A percentile compares a stretch with the other conserved stretches of the same genome.
phyloP scores from a whole-genome alignment of 2,113 vertebrate species.

The Chlamydotis undulata region DNA sequence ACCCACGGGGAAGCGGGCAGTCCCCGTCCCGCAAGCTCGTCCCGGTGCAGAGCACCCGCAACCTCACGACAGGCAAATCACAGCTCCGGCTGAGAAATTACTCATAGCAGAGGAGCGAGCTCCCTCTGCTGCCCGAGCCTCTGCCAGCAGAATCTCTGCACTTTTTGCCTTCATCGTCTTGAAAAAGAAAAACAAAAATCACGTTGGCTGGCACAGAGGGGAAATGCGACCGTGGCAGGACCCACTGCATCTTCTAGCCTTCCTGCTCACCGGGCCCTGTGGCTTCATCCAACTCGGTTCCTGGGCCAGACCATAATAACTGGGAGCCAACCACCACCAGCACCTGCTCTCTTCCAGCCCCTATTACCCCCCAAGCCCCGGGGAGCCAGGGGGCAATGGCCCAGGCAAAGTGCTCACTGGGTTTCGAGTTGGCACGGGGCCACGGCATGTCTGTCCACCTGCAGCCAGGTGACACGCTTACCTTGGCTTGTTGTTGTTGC shows the following conservation, averaged over 20 bases:
- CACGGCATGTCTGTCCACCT: accelerated
- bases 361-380: background rate
- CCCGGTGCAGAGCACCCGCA: background rate
- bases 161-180: background rate
- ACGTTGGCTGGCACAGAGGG: accelerated
- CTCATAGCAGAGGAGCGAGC: background rate
- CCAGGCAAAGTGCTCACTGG: accelerated
- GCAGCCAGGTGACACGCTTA: background rate
- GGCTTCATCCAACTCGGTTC: background rate
- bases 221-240: accelerated
- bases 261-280: background rate
- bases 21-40: accelerated
- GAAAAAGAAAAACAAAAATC: background rate
- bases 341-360: background rate
- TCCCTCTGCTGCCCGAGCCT: constrained; percentile 52
- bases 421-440: accelerated
- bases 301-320: background rate
- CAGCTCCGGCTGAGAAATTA: background rate
- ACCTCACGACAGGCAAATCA: accelerated
- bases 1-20: background rate
- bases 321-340: accelerated
- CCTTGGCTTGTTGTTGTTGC: background rate
- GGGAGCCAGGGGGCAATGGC: background rate
- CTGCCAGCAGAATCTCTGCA: background rate
- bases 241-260: accelerated